Conservation (phyloP, 2,888 invertebrate species). For the Chorisops tibialis region DNA sequence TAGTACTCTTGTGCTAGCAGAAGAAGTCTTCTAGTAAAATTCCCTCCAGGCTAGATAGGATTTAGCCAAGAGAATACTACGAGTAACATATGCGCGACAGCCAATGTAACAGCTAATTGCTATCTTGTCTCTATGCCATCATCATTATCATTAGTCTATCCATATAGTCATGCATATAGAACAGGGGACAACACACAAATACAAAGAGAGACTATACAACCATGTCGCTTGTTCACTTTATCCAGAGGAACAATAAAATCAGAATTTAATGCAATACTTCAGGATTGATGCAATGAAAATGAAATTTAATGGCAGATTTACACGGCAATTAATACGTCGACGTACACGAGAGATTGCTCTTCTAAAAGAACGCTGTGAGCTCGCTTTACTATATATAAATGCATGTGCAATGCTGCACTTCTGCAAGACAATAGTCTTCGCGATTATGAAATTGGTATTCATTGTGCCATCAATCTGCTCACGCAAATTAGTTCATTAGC, state of each 20-base stretch:
- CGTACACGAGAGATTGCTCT: background rate
- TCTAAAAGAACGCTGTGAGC: no score
- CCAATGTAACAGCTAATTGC: constrained; percentile 28
- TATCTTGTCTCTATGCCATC: constrained; percentile 9
- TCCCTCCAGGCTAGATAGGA: constrained; percentile 13
- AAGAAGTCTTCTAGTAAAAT: constrained; percentile 2
- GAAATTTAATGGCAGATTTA: constrained; percentile 27
- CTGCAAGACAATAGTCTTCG: constrained; percentile 15
- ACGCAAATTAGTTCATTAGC: constrained; percentile 27
- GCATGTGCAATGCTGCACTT: background rate
- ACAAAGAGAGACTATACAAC: background rate
- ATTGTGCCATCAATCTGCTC: constrained; percentile 21
- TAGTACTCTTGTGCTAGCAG: background rate
- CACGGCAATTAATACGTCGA: constrained; percentile 25
- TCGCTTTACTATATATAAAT: background rate
- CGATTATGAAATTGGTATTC: constrained; percentile 21
- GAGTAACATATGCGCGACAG: constrained; percentile 21
- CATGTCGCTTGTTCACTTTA: constrained; percentile 5
- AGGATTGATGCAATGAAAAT: constrained; percentile 25
- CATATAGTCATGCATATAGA: background rate
- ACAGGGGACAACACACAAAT: constrained; percentile 5
- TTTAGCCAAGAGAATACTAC: constrained; percentile 12
- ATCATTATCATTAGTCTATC: background rate
- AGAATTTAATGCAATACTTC: constrained; percentile 24
- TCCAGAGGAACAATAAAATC: constrained; percentile 19